Evolutionary conservation across 2,797 vertebrate genomes (phyloP), one percentile per base, ranked within the genome.

Genomic region (Sphaeramia orbicularis): DNA sequence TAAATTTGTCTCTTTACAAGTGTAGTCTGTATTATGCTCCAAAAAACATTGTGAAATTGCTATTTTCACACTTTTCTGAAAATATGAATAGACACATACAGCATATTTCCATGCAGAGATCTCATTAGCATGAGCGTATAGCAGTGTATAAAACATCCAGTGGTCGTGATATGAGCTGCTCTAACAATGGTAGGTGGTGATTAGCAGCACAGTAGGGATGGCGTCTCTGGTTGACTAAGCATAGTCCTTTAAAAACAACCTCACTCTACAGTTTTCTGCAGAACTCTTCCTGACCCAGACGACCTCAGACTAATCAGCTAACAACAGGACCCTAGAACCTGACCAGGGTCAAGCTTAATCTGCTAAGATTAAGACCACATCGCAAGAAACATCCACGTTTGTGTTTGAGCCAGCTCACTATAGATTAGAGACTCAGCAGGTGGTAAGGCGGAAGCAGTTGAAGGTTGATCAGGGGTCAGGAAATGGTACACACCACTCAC

Each of bases 221-320:
- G 44, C 0, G 6, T 58, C 55, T 71, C 60, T 49, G 74, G 43
- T 40, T 53, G 50, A 74, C 42, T 42, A 55, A 65, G 50, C 69
- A 52, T 60, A 65, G 40, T 48, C 54, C 48, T 56, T 62, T 51
- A 49, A 62, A 73, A 74, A 55, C 55, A 71, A 65, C 53, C 59
- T 59, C 21, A 40, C 59, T 32, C 68, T 50, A 7, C 11, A 63
- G 62, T 54, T 58, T 44, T 62, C 43, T 63, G 30, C 56, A 15
- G 54, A 66, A 38, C 44, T 45, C 44, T 21, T 21, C 8, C 50
- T 56, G 68, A 67, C 67, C 68, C 63, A 43, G 18, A 59, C 2
- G 10, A 76, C 70, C 63, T 54, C 37, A 2, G 51, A 7, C 75
- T 83, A 81, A 89, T 84, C 74, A 64, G 66, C 55, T 67, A 65